Percentiles rank a stretch among this genome's conserved stretches.
These are phyloP conservation scores for Irena cyanogastra DNA, from an alignment of 2,113 vertebrate genomes.

Conservation along the genomic window DNA sequence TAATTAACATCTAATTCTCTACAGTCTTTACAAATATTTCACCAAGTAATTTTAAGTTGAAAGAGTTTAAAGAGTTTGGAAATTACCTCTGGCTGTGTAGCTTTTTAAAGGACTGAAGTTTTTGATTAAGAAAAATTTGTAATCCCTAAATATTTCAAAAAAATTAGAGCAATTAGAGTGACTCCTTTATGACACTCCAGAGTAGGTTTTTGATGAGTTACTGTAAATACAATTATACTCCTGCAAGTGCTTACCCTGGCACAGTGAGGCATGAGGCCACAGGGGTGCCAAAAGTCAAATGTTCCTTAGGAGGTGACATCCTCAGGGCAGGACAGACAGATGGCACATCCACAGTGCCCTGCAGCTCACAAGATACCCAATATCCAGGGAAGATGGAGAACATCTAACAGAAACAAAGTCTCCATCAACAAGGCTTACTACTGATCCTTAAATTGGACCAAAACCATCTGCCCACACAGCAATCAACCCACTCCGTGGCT, in stretches of 20 bases:
- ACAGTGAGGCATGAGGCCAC: fast-evolving
- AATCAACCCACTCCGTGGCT: not conserved
- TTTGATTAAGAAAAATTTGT: not conserved
- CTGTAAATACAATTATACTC: not conserved
- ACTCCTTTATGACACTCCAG: not conserved
- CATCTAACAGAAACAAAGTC: not conserved
- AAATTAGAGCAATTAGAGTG: not conserved
- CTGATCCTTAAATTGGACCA: not conserved
- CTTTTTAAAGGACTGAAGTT: not conserved
- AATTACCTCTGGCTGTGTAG: not conserved
- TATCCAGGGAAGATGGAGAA: not conserved
- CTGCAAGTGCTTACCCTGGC: not conserved
- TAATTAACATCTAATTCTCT: not conserved
- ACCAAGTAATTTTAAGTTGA: not conserved
- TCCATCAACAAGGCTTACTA: not conserved
- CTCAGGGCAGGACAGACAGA: not conserved
- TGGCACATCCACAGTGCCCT: not conserved
- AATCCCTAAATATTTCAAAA: not conserved
- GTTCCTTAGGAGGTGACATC: not conserved
- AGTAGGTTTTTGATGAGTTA: not conserved
- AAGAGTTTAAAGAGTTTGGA: not conserved
- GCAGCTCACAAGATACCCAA: not conserved
- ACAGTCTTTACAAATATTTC: not conserved
- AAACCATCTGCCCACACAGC: not conserved
- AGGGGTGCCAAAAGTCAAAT: not conserved